These are phyloP conservation scores for Siderastrea radians DNA, from an alignment of 92 coral and sea anemone genomes.

Conservation along the genomic window DNA sequence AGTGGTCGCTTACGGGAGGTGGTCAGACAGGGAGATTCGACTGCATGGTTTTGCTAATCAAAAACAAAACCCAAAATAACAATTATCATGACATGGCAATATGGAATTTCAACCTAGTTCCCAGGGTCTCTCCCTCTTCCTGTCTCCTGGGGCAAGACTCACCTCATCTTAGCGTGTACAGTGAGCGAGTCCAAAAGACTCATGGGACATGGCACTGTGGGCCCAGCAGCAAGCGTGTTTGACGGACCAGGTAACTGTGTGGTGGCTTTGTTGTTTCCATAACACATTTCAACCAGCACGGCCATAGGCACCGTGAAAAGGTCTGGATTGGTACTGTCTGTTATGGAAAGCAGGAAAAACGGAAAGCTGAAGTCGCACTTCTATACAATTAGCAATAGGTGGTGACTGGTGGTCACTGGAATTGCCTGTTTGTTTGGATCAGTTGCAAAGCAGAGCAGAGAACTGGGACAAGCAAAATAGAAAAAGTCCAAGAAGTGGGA, in stretches of 20 bases:
- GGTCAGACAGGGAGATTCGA: too few species aligned
- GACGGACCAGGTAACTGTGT: slow-evolving; percentile 90
- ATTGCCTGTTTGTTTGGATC: too few species aligned
- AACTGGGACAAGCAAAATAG: too few species aligned
- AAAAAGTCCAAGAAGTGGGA: too few species aligned
- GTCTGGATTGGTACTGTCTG: slow-evolving; percentile 90
- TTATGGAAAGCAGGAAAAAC: background rate
- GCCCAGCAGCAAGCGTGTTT: slow-evolving; percentile 90
- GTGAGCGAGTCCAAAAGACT: slow-evolving; percentile 93
- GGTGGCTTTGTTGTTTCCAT: slow-evolving; percentile 82
- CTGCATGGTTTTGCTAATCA: too few species aligned
- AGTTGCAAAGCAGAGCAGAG: too few species aligned
- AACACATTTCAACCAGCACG: slow-evolving; percentile 88
- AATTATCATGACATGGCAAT: too few species aligned
- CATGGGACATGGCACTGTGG: slow-evolving; percentile 93
- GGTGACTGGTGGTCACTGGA: too few species aligned
- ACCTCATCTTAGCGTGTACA: slow-evolving; percentile 96
- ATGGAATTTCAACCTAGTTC: too few species aligned
- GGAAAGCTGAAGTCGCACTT: background rate
- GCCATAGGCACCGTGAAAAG: slow-evolving; percentile 86
- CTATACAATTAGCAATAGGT: background rate
- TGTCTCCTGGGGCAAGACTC: background rate
- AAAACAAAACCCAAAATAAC: too few species aligned
- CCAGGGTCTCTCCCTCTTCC: too few species aligned
- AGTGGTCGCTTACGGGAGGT: too few species aligned